These are phyloP conservation scores for Clarias laeviceps DNA, from an alignment of 2,797 vertebrate genomes.

Conservation along the genomic window DNA sequence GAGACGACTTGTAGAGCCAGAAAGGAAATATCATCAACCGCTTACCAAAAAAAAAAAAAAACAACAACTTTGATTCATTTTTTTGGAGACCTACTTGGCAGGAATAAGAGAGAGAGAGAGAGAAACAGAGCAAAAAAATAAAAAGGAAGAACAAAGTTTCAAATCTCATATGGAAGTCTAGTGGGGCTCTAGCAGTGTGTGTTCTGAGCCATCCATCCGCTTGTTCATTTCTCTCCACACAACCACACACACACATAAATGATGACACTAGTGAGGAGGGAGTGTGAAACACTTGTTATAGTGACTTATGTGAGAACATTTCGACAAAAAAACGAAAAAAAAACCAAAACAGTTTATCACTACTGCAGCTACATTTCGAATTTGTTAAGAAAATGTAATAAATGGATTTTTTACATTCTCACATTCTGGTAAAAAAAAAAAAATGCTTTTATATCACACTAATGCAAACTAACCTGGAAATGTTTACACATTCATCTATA, in stretches of 20 bases:
- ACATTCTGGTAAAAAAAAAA: background rate
- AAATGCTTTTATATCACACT: background rate
- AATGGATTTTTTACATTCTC: background rate
- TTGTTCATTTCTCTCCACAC: background rate
- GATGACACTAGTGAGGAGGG: background rate
- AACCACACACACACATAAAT: background rate
- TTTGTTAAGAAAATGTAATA: background rate
- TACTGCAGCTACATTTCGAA: too few relatives aligned
- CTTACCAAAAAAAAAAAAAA: background rate
- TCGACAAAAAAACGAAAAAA: too few relatives aligned
- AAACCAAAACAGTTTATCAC: too few relatives aligned
- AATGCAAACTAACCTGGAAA: background rate
- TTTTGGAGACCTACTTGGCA: background rate
- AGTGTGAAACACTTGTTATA: background rate
- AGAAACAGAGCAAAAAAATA: background rate
- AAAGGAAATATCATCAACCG: background rate
- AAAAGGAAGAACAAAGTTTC: background rate
- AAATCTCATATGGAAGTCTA: background rate
- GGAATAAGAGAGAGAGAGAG: background rate
- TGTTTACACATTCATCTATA: background rate
- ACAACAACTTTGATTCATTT: conserved; percentile 17
- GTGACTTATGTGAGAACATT: too few relatives aligned
- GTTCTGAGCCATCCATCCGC: background rate
- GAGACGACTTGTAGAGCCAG: background rate
- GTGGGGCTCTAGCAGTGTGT: background rate